These are phyloP conservation scores for Lasioglossum albipes DNA, from an alignment of 1,140 invertebrate species.

Conservation along the genomic window DNA sequence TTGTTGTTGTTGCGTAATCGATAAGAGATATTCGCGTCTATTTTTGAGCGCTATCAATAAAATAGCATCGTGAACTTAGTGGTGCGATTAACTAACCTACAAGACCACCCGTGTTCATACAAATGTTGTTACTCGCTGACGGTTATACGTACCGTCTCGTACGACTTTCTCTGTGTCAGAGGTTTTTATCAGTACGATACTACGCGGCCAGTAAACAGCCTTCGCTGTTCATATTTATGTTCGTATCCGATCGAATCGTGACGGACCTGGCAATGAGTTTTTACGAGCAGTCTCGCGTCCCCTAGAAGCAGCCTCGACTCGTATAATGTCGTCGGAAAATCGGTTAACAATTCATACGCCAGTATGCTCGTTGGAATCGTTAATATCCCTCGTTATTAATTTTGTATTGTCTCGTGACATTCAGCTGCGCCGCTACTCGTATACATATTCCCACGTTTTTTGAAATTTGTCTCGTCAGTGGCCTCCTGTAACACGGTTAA, in stretches of 20 bases:
- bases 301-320: constrained; percentile 8
- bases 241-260: constrained; percentile 32
- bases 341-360: neutral
- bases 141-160: neutral
- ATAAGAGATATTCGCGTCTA: too few relatives aligned
- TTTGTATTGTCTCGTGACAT: too few relatives aligned
- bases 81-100: neutral
- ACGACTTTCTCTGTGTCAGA: constrained; percentile 20
- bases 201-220: constrained; percentile 18
- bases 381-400: too few relatives aligned
- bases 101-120: neutral
- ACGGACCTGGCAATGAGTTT: constrained; percentile 41
- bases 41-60: too few relatives aligned
- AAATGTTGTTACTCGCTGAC: neutral
- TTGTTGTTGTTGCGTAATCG: too few relatives aligned
- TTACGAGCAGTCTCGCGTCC: constrained; percentile 6
- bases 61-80: too few relatives aligned
- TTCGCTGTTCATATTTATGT: constrained; percentile 21
- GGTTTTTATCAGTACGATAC: constrained; percentile 22
- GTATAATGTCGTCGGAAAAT: neutral
- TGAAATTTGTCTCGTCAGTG: too few relatives aligned
- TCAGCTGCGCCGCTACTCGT: too few relatives aligned
- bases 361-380: neutral
- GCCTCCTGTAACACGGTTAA: too few relatives aligned
- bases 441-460: too few relatives aligned